Evolutionary conservation across 1,140 invertebrate genomes (phyloP).

Genomic region (Drosophila ficusphila): DNA sequence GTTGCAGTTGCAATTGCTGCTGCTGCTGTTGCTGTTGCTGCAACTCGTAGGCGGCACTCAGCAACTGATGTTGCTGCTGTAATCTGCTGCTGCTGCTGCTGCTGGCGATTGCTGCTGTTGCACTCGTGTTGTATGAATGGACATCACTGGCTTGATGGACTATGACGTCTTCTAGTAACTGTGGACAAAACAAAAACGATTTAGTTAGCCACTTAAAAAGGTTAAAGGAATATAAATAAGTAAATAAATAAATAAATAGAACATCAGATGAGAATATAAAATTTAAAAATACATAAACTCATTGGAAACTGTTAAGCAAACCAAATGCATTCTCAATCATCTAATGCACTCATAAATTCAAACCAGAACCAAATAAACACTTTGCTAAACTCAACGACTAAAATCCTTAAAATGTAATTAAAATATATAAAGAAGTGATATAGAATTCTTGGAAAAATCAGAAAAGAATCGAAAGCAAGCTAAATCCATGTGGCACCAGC

Average conservation of each 20-base stretch:
- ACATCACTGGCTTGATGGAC: constrained; percentile 72
- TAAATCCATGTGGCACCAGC: background rate
- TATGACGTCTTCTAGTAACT: constrained; percentile 82
- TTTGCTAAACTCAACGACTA: too few relatives aligned
- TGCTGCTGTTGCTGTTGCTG: constrained; percentile 44
- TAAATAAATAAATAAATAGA: background rate
- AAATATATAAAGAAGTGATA: too few relatives aligned
- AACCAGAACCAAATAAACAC: background rate
- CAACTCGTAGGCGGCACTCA: constrained; percentile 47
- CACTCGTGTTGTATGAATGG: constrained; percentile 30
- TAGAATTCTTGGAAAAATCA: too few relatives aligned
- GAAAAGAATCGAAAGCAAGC: background rate
- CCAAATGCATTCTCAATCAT: too few relatives aligned
- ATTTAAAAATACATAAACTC: too few relatives aligned
- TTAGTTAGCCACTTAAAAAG: too few relatives aligned
- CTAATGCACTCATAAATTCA: background rate
- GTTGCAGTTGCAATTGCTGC: constrained; percentile 38
- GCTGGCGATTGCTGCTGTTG: constrained; percentile 37
- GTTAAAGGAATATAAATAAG: background rate
- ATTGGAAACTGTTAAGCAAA: background rate
- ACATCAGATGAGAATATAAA: background rate
- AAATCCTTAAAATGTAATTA: background rate
- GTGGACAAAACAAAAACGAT: background rate
- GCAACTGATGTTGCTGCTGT: constrained; percentile 52
- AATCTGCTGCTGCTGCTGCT: constrained; percentile 19